A percentile compares a stretch with the other conserved stretches of the same genome.
Conservation (phyloP, 1,140 invertebrate genomes). For the Cylas formicarius region DNA sequence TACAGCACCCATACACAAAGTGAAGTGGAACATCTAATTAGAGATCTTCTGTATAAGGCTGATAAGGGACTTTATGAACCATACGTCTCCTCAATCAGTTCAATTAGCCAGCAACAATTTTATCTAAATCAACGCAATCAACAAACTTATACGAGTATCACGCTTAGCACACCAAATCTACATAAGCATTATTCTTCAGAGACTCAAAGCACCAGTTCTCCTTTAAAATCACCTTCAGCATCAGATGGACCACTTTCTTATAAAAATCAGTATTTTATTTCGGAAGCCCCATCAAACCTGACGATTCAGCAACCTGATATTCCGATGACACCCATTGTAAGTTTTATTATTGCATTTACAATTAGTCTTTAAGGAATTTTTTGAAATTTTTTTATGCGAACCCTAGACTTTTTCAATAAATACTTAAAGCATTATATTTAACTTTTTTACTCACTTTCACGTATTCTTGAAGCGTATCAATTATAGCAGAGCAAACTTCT, state of each 20-base stretch:
- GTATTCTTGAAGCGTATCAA: constrained; percentile 13
- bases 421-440: constrained; percentile 3
- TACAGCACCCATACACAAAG: constrained; percentile 5
- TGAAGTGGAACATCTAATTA: constrained; percentile 6
- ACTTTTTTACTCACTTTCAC: constrained; percentile 10
- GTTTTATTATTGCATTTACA: constrained; percentile 1
- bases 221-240: constrained; percentile 34
- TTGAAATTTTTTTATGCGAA: constrained; percentile 1
- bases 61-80: constrained; percentile 3
- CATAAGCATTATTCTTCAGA: constrained; percentile 24
- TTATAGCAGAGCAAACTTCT: constrained; percentile 14
- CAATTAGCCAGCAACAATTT: constrained; percentile 9
- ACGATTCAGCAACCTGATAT: constrained; percentile 2
- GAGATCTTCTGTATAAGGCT: constrained; percentile 9
- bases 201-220: constrained; percentile 27
- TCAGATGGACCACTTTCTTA: neutral
- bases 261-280: constrained; percentile 11
- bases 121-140: constrained; percentile 10
- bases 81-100: constrained; percentile 7
- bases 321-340: constrained; percentile 1
- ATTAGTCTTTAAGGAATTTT: too few species aligned
- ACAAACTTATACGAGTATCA: constrained; percentile 7
- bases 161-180: constrained; percentile 2
- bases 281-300: neutral
- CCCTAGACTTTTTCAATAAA: constrained; percentile 4